Evolutionary conservation across 1,140 invertebrate species (phyloP).

Genomic region (Steinernema khuongi): DNA sequence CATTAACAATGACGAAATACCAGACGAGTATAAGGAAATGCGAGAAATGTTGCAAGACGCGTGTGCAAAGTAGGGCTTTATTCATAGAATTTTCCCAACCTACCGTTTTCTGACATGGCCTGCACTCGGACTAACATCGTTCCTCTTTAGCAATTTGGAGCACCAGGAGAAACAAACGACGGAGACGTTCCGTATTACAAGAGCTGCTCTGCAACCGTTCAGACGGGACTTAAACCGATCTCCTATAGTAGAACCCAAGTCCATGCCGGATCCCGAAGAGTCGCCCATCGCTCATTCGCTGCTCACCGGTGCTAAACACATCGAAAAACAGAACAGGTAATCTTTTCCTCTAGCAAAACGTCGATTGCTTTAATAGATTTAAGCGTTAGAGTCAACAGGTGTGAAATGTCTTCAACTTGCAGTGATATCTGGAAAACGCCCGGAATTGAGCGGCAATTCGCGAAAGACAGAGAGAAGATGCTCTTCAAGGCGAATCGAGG

Average conservation of each 20-base stretch:
- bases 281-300: slow-evolving; percentile 54
- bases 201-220: neutral
- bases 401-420: slow-evolving; percentile 19
- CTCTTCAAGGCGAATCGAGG: slow-evolving; percentile 43
- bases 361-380: neutral
- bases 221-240: neutral
- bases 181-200: neutral
- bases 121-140: too few relatives aligned
- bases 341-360: neutral
- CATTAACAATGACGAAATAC: neutral
- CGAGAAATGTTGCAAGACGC: neutral
- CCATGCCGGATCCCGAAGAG: slow-evolving; percentile 46
- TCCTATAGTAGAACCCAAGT: neutral
- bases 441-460: slow-evolving; percentile 35
- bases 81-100: too few relatives aligned
- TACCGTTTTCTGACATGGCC: too few relatives aligned
- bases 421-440: slow-evolving; percentile 50
- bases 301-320: slow-evolving; percentile 47
- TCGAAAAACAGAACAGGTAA: slow-evolving; percentile 29
- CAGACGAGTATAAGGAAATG: slow-evolving; percentile 4
- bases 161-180: neutral
- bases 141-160: too few relatives aligned
- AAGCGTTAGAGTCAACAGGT: neutral
- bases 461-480: slow-evolving; percentile 46
- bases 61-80: neutral